These are phyloP conservation scores for Baronia brevicornis DNA, from an alignment of 2,888 invertebrate genomes.

Conservation along the genomic window DNA sequence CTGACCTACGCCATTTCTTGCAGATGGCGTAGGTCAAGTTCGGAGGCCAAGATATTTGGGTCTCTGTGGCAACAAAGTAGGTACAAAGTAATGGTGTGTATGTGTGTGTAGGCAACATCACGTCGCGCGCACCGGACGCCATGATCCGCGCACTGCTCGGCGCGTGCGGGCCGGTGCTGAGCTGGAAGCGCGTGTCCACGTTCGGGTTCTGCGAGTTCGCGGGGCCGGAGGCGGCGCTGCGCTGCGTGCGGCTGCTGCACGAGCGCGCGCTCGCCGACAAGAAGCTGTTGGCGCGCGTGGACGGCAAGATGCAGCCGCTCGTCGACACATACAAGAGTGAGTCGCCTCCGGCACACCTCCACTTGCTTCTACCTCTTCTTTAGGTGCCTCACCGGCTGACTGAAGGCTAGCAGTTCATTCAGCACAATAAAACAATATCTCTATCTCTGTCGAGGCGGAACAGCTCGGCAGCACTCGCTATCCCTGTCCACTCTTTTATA, in stretches of 20 bases:
- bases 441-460: too few species aligned
- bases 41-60: too few species aligned
- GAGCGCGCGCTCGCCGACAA: conserved; percentile 95
- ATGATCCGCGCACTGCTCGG: conserved; percentile 95
- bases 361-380: too few species aligned
- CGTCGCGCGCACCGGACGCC: conserved; percentile 94
- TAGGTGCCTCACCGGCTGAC: too few species aligned
- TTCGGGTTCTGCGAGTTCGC: conserved; percentile 99
- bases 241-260: conserved; percentile 94
- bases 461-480: too few species aligned
- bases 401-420: too few species aligned
- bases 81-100: too few species aligned
- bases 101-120: conserved; percentile 83
- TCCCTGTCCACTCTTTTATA: too few species aligned
- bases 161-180: conserved; percentile 94
- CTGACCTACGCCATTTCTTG: too few species aligned
- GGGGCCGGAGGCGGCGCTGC: conserved; percentile 92
- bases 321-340: conserved; percentile 94
- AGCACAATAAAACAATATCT: too few species aligned
- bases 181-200: conserved; percentile 98
- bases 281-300: conserved; percentile 95
- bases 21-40: too few species aligned
- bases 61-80: too few species aligned
- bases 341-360: conserved; percentile 16
- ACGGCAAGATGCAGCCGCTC: conserved; percentile 96